Conservation (phyloP, 2,888 invertebrate genomes). For the Portevinia maculata region DNA sequence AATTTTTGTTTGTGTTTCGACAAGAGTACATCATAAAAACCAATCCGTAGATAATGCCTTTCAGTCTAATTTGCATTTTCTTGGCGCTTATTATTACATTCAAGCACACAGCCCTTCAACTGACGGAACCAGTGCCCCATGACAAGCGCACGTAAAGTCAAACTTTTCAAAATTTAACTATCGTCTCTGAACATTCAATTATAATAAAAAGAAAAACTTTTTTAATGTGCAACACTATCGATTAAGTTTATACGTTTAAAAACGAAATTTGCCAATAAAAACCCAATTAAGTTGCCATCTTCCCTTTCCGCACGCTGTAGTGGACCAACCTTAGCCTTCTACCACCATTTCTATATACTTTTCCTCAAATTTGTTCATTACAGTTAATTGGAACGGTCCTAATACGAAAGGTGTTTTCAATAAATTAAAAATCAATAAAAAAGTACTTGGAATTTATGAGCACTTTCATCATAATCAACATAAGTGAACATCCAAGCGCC, state of each 20-base stretch:
- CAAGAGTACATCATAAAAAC: neutral
- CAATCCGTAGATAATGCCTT: constrained; percentile 13
- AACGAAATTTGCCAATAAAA: constrained; percentile 48
- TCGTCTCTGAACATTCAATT: constrained; percentile 12
- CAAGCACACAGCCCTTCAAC: constrained; percentile 6
- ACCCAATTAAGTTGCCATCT: constrained; percentile 40
- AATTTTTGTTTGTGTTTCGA: neutral
- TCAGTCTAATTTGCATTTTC: constrained; percentile 2
- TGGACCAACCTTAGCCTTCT: neutral
- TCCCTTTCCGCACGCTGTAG: neutral
- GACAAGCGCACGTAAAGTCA: constrained; percentile 1
- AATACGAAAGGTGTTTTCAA: constrained; percentile 23
- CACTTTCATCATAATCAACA: constrained; percentile 33
- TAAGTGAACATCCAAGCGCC: constrained; percentile 1
- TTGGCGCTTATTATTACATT: no score
- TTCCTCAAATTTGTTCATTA: neutral
- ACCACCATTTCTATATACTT: constrained; percentile 14
- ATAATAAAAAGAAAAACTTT: neutral
- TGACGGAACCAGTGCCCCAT: constrained; percentile 2
- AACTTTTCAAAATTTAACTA: constrained; percentile 10
- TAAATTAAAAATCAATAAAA: constrained; percentile 55
- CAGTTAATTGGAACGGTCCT: no score
- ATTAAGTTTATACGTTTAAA: constrained; percentile 28
- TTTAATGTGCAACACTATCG: constrained; percentile 45
- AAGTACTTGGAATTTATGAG: constrained; percentile 11